Base-by-base conservation (phyloP, 2,113 vertebrate genomes). In the Cisticola juncidis region DNA sequence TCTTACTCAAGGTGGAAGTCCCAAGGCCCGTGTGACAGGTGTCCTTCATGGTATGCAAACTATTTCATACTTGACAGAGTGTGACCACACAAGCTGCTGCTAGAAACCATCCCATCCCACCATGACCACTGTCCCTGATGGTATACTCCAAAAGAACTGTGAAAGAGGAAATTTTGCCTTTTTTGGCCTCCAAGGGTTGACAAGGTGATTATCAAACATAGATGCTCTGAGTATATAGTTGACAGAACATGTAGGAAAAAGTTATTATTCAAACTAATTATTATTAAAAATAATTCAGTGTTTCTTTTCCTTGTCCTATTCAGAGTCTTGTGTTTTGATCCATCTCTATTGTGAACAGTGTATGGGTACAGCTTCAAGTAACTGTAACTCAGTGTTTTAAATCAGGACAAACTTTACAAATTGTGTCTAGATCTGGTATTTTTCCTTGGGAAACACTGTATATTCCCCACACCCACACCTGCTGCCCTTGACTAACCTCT, bases 401-500 rank as follows among this genome's bases (percentile, higher is more conserved):
- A 64, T 38, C 28, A 38, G 16, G 48, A 72, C 38, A 31, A 92
- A 61, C 47, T 66, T 70, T 19, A 13, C 42, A 70, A 58, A 11
- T 57, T 70, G 5, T 3, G 3, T 35, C 54, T 60, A 61, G 80
- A 44, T 35, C 44, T 54, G 15, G 21, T 79, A 38, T 44, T 88
- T 70, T 74, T 38, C 40, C 44, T 66, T 7, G 2, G 22, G n/a
- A 57, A 90, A 48, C 24, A 14, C 28, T 60, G 26, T 25, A 7
- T 62, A 48, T 58, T 86, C 79, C 64, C 68, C 76, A 51, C 50
- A 35, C 38, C 84, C 84, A 74, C 38, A 40, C n/a, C 76, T 65
- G 38, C 44, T 92, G 92, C 90, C 95, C 95, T 95, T 96, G 89
- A 93, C 86, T 95, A 47, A 95, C 93, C 93, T 97, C 79, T 48